A percentile compares a stretch with the other conserved stretches of the same genome.
Evolutionary conservation across 2,888 invertebrate species (phyloP).

Genomic region (Petrolisthes manimaculis): DNA sequence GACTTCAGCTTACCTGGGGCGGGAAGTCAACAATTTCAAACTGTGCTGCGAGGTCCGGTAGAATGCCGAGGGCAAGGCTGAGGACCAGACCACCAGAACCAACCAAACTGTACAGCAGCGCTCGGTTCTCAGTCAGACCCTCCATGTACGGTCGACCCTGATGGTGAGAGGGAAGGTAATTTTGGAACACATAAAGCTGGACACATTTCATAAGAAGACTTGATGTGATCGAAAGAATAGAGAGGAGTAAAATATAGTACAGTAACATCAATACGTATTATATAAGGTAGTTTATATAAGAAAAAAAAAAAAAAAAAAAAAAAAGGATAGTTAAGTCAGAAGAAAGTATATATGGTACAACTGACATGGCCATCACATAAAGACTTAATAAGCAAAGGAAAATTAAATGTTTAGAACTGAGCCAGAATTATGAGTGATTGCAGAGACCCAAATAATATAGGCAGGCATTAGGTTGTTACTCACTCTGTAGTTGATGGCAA

Average conservation of each 20-base stretch:
- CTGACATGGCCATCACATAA: too few species aligned
- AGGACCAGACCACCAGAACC: conserved; percentile 86
- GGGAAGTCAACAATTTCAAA: conserved; percentile 98
- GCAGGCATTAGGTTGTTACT: conserved; percentile 65
- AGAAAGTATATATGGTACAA: too few species aligned
- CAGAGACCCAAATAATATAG: too few species aligned
- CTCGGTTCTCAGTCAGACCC: conserved; percentile 90
- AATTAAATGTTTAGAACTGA: too few species aligned
- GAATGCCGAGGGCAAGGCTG: conserved; percentile 84
- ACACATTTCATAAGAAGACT: neutral
- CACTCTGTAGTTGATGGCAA: conserved; percentile 98
- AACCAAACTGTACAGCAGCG: conserved; percentile 90
- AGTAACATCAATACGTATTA: too few species aligned
- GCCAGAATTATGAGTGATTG: too few species aligned
- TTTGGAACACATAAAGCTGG: neutral
- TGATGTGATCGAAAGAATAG: neutral
- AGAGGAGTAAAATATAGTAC: neutral
- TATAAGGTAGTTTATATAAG: too few species aligned
- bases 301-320: too few species aligned
- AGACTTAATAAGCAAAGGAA: too few species aligned
- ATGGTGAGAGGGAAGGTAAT: conserved; percentile 67
- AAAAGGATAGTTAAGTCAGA: too few species aligned
- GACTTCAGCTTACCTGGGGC: conserved; percentile 81
- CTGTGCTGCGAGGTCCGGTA: conserved; percentile 87
- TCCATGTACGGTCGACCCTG: conserved; percentile 99